These are phyloP conservation scores for Dysdera silvatica DNA, from an alignment of 1,140 invertebrate species.

Conservation along the genomic window DNA sequence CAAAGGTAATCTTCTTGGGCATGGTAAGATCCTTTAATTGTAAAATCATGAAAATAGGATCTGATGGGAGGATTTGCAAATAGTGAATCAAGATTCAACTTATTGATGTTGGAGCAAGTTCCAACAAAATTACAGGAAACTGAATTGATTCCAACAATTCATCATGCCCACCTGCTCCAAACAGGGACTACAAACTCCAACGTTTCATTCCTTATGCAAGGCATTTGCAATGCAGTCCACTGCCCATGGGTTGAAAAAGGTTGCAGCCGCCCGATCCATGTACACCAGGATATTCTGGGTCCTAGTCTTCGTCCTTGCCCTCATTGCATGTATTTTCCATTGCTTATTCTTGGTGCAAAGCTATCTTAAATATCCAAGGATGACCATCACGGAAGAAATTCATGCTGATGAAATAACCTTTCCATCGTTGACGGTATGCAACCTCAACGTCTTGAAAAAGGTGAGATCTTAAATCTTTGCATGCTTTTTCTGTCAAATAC, in stretches of 20 bases:
- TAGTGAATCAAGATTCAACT: too few relatives aligned
- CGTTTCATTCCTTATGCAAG: slow-evolving; percentile 7
- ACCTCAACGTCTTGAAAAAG: slow-evolving; percentile 31
- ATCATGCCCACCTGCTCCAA: too few relatives aligned
- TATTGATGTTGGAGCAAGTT: too few relatives aligned
- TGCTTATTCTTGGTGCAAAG: slow-evolving; percentile 20
- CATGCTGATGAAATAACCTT: slow-evolving; percentile 30
- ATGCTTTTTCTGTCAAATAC: background rate
- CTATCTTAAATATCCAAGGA: slow-evolving; percentile 27
- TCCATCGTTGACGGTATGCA: slow-evolving; percentile 30
- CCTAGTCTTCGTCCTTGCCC: slow-evolving; percentile 11
- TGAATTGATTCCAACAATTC: too few relatives aligned
- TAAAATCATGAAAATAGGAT: too few relatives aligned
- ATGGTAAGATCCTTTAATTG: too few relatives aligned
- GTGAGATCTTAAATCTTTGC: background rate
- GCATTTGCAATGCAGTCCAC: slow-evolving; percentile 12
- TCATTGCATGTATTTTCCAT: slow-evolving; percentile 23
- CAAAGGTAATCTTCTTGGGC: too few relatives aligned
- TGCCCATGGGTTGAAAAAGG: slow-evolving; percentile 14
- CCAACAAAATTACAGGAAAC: too few relatives aligned
- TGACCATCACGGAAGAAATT: slow-evolving; percentile 31
- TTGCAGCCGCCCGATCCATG: slow-evolving; percentile 1
- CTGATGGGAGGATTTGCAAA: too few relatives aligned
- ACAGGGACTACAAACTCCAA: too few relatives aligned
- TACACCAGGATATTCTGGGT: slow-evolving; percentile 22